A percentile compares a stretch with the other conserved stretches of the same genome.
Evolutionary conservation across 2,888 invertebrate species (phyloP).

Genomic region (Apamea sordens): DNA sequence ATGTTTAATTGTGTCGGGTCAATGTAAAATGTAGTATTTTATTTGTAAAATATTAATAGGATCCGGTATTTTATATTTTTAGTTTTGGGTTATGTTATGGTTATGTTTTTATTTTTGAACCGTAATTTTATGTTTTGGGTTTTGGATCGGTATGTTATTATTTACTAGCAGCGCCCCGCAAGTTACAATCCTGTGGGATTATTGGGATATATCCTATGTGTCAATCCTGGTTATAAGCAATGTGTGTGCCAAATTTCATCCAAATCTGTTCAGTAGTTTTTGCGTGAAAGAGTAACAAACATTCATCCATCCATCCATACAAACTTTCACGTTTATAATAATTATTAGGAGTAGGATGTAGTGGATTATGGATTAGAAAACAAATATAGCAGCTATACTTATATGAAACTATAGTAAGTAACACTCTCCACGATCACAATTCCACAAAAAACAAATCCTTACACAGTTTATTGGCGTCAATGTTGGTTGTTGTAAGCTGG

Average conservation of each 20-base stretch:
- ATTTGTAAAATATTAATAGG: not conserved
- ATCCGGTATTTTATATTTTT: not conserved
- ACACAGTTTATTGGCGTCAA: slow-evolving; percentile 2
- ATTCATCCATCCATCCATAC: too few species aligned
- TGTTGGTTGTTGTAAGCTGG: slow-evolving; percentile 35
- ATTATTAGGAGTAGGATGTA: too few species aligned
- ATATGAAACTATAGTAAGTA: not conserved
- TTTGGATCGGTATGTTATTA: not conserved
- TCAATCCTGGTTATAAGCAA: too few species aligned
- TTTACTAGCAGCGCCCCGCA: too few species aligned
- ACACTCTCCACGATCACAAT: not conserved
- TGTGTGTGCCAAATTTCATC: too few species aligned
- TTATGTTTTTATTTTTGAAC: not conserved
- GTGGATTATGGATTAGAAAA: not conserved
- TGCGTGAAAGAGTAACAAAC: too few species aligned
- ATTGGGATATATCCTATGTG: too few species aligned
- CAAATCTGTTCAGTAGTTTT: too few species aligned
- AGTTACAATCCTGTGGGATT: too few species aligned
- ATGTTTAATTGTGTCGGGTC: too few species aligned
- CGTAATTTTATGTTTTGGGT: not conserved
- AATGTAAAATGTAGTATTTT: not conserved
- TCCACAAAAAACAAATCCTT: slow-evolving; percentile 1
- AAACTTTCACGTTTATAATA: too few species aligned
- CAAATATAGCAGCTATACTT: not conserved
- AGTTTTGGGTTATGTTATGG: too few species aligned